Evolutionary conservation across 2,888 invertebrate species (phyloP).

Genomic region (Lasioglossum zephyrum): DNA sequence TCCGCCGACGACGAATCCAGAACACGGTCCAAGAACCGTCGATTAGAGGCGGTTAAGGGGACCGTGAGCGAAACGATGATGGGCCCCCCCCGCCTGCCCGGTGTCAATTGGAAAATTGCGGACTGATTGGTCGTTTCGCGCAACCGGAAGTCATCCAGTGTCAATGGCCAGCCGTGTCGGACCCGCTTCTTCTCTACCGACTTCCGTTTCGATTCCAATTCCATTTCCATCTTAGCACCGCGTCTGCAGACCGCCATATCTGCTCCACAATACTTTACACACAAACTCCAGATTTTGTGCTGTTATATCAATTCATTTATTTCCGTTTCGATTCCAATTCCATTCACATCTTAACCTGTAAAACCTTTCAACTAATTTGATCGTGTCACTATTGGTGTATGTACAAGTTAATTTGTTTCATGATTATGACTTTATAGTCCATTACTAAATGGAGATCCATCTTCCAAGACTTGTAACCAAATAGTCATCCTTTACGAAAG

Average conservation of each 20-base stretch:
- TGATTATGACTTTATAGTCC: neutral
- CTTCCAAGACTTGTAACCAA: neutral
- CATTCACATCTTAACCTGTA: neutral
- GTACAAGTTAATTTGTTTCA: no score
- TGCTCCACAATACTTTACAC: neutral
- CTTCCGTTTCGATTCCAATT: constrained; percentile 32
- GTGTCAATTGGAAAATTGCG: constrained; percentile 69
- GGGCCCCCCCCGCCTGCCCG: constrained; percentile 53
- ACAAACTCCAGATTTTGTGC: neutral
- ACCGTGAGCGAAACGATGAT: constrained; percentile 50
- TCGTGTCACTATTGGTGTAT: no score
- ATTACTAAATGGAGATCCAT: neutral
- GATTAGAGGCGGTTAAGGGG: constrained; percentile 60
- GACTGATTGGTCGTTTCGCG: constrained; percentile 58
- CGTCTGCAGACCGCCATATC: neutral
- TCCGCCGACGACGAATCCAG: constrained; percentile 17
- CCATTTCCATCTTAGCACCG: constrained; percentile 7
- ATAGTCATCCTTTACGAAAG: neutral
- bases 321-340: constrained; percentile 30
- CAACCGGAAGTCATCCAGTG: constrained; percentile 65
- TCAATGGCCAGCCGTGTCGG: constrained; percentile 59
- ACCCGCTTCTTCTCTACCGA: constrained; percentile 12
- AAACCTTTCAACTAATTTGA: no score
- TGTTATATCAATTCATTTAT: neutral
- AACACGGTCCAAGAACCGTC: constrained; percentile 41